phyloP scores from a whole-genome alignment of 2,113 vertebrate species.

The Narcine bancroftii region DNA sequence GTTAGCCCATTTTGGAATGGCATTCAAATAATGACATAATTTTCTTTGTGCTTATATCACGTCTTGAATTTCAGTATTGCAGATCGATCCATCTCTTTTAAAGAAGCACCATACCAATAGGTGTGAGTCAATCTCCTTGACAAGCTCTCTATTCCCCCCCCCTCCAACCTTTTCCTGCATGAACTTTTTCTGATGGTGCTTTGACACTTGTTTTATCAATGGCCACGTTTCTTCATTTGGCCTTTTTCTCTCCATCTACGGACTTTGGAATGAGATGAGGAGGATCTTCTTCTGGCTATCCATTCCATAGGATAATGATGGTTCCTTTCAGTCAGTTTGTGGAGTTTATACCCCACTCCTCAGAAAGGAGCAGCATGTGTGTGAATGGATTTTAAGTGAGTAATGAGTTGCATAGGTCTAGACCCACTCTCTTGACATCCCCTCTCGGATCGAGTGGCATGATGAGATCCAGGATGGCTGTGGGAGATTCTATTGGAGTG shows the following conservation, averaged over 20 bases:
- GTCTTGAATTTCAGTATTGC: neutral
- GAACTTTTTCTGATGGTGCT: neutral
- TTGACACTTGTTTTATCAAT: neutral
- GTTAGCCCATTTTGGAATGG: neutral
- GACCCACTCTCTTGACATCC: too few relatives aligned
- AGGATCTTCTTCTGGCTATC: too few relatives aligned
- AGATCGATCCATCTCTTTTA: neutral
- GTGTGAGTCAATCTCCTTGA: neutral
- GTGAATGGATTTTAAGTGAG: too few relatives aligned
- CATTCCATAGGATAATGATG: too few relatives aligned
- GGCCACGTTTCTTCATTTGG: neutral
- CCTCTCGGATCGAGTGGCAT: too few relatives aligned
- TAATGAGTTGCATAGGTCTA: too few relatives aligned
- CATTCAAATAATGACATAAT: neutral
- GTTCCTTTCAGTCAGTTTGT: too few relatives aligned
- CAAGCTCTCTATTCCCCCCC: neutral
- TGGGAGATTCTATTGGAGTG: too few relatives aligned
- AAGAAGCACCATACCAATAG: neutral
- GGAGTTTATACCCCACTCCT: too few relatives aligned
- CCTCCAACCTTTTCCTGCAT: neutral
- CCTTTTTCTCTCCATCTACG: neutral
- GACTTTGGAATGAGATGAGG: too few relatives aligned
- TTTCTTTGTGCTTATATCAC: neutral
- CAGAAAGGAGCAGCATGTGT: too few relatives aligned
- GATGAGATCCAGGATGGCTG: too few relatives aligned